Evolutionary conservation across 2,113 vertebrate genomes (phyloP), one percentile per base, ranked within the genome.

Genomic region (Prochilodus magdalenae): DNA sequence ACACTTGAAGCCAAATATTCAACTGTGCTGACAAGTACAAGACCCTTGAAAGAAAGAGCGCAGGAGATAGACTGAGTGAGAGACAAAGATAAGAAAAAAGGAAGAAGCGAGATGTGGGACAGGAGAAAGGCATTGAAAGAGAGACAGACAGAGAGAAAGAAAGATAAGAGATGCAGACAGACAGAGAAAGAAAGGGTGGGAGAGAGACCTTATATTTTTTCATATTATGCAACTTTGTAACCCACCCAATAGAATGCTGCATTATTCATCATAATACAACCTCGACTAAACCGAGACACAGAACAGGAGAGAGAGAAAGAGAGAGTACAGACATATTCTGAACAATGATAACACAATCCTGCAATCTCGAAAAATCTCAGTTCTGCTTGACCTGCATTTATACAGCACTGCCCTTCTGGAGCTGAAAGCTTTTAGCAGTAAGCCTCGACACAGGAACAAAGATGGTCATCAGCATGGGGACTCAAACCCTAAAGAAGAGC

Each of bases 301-400:
- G 49, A 51, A 13, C 13, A 18, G 16, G 49, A 51, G 53, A 55
- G 1, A 55, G 20, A 55, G 53, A 55, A 20, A 30, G 36, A 60
- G 49, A 53, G 47, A 66, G 29, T 27, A 53, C 51, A 55, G 59
- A n/a, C 71, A 51, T 53, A 60, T 26, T 62, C 29, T 81, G 36
- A 66, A 57, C 62, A 44, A 36, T 67, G 79, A 77, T 44, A 63
- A 74, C 24, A 57, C 24, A 63, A 24, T 36, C 12, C 66, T 40
- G 60, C 63, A 70, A 77, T 83, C 67, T 65, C 0, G 40, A 4
- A 20, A 62, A 18, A 77, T 82, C 65, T 82, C 51, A 33, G n/a
- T 14, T 11, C 73, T 27, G 60, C n/a, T 36, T 79, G 71, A 29
- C 51, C 71, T 77, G 60, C 20, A 14, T 66, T 57, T 74, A 33